phyloP scores from a whole-genome alignment of 2,888 invertebrate species.

The Meghimatium bilineatum region DNA sequence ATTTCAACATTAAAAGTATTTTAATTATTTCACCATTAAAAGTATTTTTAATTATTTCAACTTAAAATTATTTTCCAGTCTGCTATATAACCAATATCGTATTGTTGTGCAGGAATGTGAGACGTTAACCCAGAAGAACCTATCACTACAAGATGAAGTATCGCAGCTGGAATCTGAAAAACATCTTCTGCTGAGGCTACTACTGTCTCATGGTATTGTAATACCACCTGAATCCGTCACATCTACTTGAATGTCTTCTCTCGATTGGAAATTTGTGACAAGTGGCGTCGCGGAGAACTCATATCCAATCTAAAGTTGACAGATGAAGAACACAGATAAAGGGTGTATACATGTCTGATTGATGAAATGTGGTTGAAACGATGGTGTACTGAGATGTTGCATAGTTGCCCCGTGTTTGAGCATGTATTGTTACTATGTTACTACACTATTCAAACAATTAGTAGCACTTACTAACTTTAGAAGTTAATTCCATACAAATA shows the following conservation, averaged over 20 bases:
- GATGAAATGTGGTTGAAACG: background rate
- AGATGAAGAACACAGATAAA: background rate
- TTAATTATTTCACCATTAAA: too few species aligned
- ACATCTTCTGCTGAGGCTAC: background rate
- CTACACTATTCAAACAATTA: too few species aligned
- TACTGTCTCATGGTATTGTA: background rate
- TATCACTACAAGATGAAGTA: background rate
- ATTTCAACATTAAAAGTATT: too few species aligned
- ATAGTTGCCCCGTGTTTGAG: too few species aligned
- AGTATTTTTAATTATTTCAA: too few species aligned
- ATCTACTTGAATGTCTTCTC: background rate
- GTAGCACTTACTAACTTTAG: too few species aligned
- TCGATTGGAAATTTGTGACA: background rate
- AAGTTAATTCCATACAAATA: too few species aligned
- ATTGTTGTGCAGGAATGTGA: background rate
- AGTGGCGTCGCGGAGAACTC: background rate
- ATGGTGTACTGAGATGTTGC: too few species aligned
- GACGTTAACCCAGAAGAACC: background rate
- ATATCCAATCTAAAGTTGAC: background rate
- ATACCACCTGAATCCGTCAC: background rate
- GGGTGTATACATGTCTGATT: background rate
- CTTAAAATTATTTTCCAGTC: too few species aligned
- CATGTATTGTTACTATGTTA: too few species aligned
- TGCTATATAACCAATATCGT: too few species aligned
- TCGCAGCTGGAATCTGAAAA: background rate